Evolutionary conservation across 2,113 vertebrate species (phyloP).

Genomic region (Edolisoma coerulescens): DNA sequence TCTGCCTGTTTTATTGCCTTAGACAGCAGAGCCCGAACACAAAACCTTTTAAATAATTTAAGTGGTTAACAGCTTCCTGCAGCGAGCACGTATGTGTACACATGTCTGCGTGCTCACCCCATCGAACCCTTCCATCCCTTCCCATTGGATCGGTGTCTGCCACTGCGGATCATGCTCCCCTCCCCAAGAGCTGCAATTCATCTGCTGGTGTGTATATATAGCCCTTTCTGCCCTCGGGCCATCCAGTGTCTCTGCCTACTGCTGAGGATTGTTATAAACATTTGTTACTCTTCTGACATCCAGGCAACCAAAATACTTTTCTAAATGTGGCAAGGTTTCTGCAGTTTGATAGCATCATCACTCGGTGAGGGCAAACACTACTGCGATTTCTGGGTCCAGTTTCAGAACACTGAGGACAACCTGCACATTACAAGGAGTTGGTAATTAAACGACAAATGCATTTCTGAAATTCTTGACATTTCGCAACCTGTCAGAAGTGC

Average conservation of each 20-base stretch:
- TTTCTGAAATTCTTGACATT: conserved; percentile 30
- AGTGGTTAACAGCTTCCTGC: background rate
- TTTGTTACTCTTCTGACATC: conserved; percentile 63
- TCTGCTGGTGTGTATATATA: conserved; percentile 23
- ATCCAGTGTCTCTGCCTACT: conserved; percentile 41
- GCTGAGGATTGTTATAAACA: conserved; percentile 62
- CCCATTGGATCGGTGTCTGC: background rate
- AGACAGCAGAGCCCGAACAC: background rate
- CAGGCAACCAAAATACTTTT: conserved; percentile 45
- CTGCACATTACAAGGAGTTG: background rate
- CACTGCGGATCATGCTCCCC: background rate
- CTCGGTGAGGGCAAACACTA: background rate
- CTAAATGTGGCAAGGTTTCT: conserved; percentile 12
- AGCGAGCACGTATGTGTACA: background rate
- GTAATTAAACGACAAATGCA: conserved; percentile 50
- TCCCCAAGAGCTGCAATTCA: conserved; percentile 17
- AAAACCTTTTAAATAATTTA: background rate
- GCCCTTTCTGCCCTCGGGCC: conserved; percentile 48
- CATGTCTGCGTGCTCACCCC: background rate
- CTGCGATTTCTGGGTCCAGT: background rate
- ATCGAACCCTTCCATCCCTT: background rate
- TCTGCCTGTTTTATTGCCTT: background rate
- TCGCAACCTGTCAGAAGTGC: conserved; percentile 1
- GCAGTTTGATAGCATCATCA: conserved; percentile 22
- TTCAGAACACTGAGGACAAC: background rate